Evolutionary conservation across 2,888 invertebrate genomes (phyloP).

Genomic region (Lasiommata megera): DNA sequence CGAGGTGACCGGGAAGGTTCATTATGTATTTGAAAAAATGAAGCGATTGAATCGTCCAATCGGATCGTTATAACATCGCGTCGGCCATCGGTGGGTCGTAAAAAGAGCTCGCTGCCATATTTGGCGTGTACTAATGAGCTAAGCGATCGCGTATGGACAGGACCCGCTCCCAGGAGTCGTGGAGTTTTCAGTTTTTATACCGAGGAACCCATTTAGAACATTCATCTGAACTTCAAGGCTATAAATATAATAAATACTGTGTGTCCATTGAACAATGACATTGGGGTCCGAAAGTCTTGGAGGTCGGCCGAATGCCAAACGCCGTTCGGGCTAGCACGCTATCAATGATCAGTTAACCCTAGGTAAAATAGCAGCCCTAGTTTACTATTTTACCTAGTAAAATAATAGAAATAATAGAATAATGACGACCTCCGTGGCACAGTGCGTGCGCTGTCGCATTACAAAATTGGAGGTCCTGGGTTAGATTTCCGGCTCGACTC

Average conservation of each 20-base stretch:
- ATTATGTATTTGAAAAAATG: slow-evolving; percentile 23
- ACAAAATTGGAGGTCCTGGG: too few relatives aligned
- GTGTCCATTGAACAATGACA: too few relatives aligned
- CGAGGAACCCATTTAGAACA: slow-evolving; percentile 25
- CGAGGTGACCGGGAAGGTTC: slow-evolving; percentile 14
- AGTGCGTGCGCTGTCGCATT: too few relatives aligned
- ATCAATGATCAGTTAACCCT: too few relatives aligned
- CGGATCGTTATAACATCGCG: slow-evolving; percentile 41
- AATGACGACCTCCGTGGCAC: too few relatives aligned
- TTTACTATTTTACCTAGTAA: too few relatives aligned
- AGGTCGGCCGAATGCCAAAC: too few relatives aligned
- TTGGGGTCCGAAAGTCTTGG: too few relatives aligned
- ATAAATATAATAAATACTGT: slow-evolving; percentile 24
- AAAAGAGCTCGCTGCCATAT: slow-evolving; percentile 54
- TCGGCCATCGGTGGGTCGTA: slow-evolving; percentile 33
- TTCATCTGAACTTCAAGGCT: slow-evolving; percentile 27
- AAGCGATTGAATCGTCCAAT: slow-evolving; percentile 38
- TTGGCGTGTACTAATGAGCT: slow-evolving; percentile 61
- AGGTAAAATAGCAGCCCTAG: too few relatives aligned
- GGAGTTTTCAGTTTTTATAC: slow-evolving; percentile 31
- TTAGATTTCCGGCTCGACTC: too few relatives aligned
- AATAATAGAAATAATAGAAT: too few relatives aligned
- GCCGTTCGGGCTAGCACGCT: too few relatives aligned
- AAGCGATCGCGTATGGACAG: slow-evolving; percentile 40
- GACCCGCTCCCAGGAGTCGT: slow-evolving; percentile 55